phyloP scores from a whole-genome alignment of 1,140 invertebrate species.

The Cephus cinctus region DNA sequence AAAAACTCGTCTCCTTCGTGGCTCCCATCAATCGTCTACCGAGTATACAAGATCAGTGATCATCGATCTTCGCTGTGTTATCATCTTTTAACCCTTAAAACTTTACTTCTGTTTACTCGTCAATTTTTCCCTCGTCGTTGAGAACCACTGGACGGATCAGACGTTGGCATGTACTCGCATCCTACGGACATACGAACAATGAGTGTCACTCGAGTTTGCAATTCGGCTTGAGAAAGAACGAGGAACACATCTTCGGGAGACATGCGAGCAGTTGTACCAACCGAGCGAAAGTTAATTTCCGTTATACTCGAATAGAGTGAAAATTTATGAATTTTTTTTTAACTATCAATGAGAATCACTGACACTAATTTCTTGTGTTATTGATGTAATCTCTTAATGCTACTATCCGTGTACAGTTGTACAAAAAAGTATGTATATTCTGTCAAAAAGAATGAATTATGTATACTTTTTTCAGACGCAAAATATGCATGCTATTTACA shows the following conservation, averaged over 20 bases:
- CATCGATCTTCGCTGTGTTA: too few species aligned
- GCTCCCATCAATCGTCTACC: conserved; percentile 30
- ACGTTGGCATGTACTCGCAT: conserved; percentile 11
- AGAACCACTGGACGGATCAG: conserved; percentile 7
- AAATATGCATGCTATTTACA: too few species aligned
- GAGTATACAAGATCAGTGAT: conserved; percentile 3
- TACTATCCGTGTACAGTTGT: too few species aligned
- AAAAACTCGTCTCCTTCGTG: conserved; percentile 44
- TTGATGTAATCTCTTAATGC: too few species aligned
- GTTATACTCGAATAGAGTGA: neutral
- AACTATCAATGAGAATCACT: too few species aligned
- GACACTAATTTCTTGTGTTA: too few species aligned
- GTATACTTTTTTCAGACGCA: too few species aligned
- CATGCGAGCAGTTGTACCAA: neutral
- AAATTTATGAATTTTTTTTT: too few species aligned
- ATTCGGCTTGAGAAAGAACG: conserved; percentile 1
- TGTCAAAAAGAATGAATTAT: too few species aligned
- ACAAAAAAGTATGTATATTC: too few species aligned
- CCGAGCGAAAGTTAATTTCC: neutral
- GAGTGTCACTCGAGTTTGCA: conserved; percentile 8
- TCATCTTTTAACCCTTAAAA: too few species aligned
- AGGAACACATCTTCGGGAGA: neutral
- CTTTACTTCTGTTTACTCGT: conserved; percentile 2
- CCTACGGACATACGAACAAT: conserved; percentile 8
- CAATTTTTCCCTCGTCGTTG: neutral